Conservation (phyloP, 2,888 invertebrate species). For the Ochropleura leucogaster region DNA sequence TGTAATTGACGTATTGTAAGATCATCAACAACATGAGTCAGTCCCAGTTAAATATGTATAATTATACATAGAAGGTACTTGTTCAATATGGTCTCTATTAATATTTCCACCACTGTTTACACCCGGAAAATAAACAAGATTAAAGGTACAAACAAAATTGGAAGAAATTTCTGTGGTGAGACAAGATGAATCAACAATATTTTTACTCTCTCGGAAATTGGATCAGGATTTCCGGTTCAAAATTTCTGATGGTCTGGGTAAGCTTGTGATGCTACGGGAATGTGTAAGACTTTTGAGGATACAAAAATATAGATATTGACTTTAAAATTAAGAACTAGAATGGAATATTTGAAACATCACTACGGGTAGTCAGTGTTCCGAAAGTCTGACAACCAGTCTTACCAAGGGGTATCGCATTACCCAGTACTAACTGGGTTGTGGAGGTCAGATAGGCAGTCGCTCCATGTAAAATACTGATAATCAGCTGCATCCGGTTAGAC, state of each 20-base stretch:
- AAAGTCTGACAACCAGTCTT: too few relatives aligned
- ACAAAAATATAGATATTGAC: background rate
- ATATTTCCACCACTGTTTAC: background rate
- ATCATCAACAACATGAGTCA: too few relatives aligned
- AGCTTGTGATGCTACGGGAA: background rate
- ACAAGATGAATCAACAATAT: constrained; percentile 22
- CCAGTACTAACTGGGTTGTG: too few relatives aligned
- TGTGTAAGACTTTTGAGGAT: background rate
- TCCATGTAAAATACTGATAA: too few relatives aligned
- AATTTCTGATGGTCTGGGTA: constrained; percentile 14
- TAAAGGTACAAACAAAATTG: constrained; percentile 15
- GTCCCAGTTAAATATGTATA: background rate
- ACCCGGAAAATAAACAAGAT: background rate
- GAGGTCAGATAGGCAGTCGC: too few relatives aligned
- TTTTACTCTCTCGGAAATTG: constrained; percentile 15
- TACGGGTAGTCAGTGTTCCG: too few relatives aligned
- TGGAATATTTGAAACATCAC: background rate
- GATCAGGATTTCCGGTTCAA: constrained; percentile 27
- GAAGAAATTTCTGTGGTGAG: constrained; percentile 5
- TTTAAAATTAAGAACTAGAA: background rate
- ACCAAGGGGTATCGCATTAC: too few relatives aligned
- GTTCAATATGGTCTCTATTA: background rate
- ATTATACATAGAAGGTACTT: background rate
- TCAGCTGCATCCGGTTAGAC: too few relatives aligned
- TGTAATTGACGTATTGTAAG: too few relatives aligned